Percentiles rank a stretch among this genome's conserved stretches.
Evolutionary conservation across 2,888 invertebrate genomes (phyloP).

Genomic region (Disparrhopalites patrizii): DNA sequence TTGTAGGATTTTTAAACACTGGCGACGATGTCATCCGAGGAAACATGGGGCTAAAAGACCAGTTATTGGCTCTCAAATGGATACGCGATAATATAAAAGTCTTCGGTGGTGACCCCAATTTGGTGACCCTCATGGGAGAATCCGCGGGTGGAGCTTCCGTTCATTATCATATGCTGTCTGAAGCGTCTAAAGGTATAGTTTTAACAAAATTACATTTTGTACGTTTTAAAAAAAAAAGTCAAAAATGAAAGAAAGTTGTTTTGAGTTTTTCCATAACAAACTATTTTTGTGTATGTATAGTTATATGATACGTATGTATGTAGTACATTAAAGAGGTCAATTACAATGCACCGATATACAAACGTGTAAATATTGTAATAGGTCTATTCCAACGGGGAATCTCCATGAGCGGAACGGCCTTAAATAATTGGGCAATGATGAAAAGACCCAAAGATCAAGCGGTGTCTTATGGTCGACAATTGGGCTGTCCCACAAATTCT

Average conservation of each 20-base stretch:
- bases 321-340: too few relatives aligned
- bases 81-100: slow-evolving; percentile 1
- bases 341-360: too few relatives aligned
- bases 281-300: too few relatives aligned
- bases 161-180: slow-evolving; percentile 11
- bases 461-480: slow-evolving; percentile 21
- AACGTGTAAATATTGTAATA: slow-evolving; percentile 9
- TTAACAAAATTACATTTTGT: too few relatives aligned
- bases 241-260: too few relatives aligned
- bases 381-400: slow-evolving; percentile 39
- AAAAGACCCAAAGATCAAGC: slow-evolving; percentile 35
- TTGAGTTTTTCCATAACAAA: too few relatives aligned
- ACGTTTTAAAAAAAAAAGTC: too few relatives aligned
- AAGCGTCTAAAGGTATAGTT: slow-evolving; percentile 1
- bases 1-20: slow-evolving; percentile 9
- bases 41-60: slow-evolving; percentile 18
- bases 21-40: slow-evolving; percentile 6
- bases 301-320: too few relatives aligned
- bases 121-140: slow-evolving; percentile 9
- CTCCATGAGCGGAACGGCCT: slow-evolving; percentile 31
- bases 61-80: slow-evolving; percentile 12
- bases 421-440: slow-evolving; percentile 39
- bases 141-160: slow-evolving; percentile 12
- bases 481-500: slow-evolving; percentile 34
- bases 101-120: slow-evolving; percentile 5